Percentiles rank a stretch among this genome's conserved stretches.
Conservation (phyloP, 2,113 vertebrate species). For the Nycticebus coucang region DNA sequence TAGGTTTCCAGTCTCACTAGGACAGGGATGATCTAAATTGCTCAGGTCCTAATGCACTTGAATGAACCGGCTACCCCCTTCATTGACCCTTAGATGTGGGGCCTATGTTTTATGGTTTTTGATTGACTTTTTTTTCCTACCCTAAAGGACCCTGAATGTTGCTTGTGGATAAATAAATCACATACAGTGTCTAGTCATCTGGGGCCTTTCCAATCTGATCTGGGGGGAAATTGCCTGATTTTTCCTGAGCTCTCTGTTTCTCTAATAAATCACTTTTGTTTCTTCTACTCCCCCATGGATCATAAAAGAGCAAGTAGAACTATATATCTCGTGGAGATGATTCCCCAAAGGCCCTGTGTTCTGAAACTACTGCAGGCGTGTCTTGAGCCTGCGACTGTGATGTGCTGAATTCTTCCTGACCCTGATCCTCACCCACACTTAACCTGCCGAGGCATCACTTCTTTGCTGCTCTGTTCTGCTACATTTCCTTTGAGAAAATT, state of each 20-base stretch:
- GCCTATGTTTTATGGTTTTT: background rate
- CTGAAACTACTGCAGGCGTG: background rate
- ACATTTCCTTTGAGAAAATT: background rate
- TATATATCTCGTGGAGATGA: background rate
- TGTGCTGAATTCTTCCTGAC: background rate
- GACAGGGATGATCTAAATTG: background rate
- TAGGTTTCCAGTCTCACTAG: background rate
- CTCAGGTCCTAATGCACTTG: background rate
- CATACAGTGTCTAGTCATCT: background rate
- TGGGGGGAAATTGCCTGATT: background rate
- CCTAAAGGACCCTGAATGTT: background rate
- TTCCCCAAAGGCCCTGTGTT: background rate
- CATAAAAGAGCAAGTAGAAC: background rate
- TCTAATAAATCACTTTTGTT: slow-evolving; percentile 33
- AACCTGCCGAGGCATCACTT: background rate
- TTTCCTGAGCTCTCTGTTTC: background rate
- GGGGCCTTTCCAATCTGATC: background rate
- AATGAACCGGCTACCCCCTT: background rate
- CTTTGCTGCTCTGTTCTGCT: slow-evolving; percentile 2
- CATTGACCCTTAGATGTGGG: background rate
- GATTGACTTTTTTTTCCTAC: background rate
- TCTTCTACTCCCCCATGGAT: background rate
- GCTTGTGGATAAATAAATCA: background rate
- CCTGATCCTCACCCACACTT: background rate
- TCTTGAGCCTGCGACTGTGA: background rate